Base-by-base conservation (phyloP, 2,888 invertebrate genomes). In the Polydrusus pterygomalis region DNA sequence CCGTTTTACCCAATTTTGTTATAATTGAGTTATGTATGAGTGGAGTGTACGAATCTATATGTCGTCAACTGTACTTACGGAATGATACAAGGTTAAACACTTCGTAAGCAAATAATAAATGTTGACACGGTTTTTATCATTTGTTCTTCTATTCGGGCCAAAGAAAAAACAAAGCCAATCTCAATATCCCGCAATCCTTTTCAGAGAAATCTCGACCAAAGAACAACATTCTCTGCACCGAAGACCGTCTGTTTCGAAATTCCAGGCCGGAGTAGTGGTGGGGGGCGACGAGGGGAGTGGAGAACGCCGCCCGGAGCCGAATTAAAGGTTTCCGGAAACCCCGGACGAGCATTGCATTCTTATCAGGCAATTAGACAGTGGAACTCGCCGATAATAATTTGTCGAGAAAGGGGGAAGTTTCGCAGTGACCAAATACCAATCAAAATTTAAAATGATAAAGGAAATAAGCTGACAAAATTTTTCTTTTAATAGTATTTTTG, bases 341-440 rank as follows among this genome's bases (percentile, higher is more conserved):
- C 45, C 45, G 82, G 81, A 85, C 86, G 84, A 83, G 82, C 79
- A 79, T 78, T 81, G 86, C 84, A 86, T 86, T 85, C 85, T 85
- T 85, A 85, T 85, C 85, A 85, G 84, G 83, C 84, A 86, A 85
- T 86, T 85, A 86, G 85, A 80, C 80, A 81, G 78, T 84, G 84
- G 83, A 84, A 85, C 58, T 60, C 17, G 58, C 58, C 38, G 81
- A 82, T 83, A 83, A 82, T 82, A 82, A 82, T 79, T 81, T 79
- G 79, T 69, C 79, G 65, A 80, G 80, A 81, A 81, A 80, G 11
- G n/a, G 13, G 38, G 58, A 60, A 34, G 11, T 38, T 60, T 60
- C 17, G 58, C 58, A 25, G 3, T 13, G 25, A 30, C 25, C 25
- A 25, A 25, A 54, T 2, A 54, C 8, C 3, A 6, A 34, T 34